Evolutionary conservation across 2,888 invertebrate genomes (phyloP).

Genomic region (Drosophila acutilabella): DNA sequence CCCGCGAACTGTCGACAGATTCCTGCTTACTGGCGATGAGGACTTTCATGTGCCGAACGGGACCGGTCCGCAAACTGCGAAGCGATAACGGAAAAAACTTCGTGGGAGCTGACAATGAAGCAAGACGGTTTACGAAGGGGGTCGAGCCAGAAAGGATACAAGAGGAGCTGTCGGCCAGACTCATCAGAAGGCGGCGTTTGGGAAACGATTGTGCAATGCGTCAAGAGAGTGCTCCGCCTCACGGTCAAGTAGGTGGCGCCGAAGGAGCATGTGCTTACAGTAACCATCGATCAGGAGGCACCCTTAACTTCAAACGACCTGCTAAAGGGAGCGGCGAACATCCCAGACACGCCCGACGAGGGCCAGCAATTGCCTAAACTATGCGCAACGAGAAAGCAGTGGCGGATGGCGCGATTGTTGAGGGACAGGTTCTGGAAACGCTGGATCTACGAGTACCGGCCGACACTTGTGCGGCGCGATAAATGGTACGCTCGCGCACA

Average conservation of each 20-base stretch:
- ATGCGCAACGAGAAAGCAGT: background rate
- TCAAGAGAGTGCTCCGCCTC: too few species aligned
- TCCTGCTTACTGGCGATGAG: too few species aligned
- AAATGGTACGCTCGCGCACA: too few species aligned
- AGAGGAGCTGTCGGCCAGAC: too few species aligned
- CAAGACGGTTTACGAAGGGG: too few species aligned
- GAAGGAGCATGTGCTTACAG: background rate
- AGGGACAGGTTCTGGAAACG: too few species aligned
- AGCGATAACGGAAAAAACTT: background rate
- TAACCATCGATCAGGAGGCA: background rate
- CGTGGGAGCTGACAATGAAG: background rate
- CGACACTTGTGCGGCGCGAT: too few species aligned
- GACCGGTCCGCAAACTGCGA: background rate
- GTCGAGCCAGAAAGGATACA: too few species aligned
- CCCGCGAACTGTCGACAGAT: too few species aligned
- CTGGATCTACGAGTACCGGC: too few species aligned
- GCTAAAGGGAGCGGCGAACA: background rate
- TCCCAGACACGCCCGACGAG: background rate
- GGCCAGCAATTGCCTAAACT: background rate
- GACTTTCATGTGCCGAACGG: too few species aligned
- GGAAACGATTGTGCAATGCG: background rate
- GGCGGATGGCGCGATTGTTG: too few species aligned
- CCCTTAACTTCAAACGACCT: conserved; percentile 1
- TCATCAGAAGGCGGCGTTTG: background rate
- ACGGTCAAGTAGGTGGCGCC: background rate